phyloP scores from a whole-genome alignment of 2,797 vertebrate species.

The Columba guinea region DNA sequence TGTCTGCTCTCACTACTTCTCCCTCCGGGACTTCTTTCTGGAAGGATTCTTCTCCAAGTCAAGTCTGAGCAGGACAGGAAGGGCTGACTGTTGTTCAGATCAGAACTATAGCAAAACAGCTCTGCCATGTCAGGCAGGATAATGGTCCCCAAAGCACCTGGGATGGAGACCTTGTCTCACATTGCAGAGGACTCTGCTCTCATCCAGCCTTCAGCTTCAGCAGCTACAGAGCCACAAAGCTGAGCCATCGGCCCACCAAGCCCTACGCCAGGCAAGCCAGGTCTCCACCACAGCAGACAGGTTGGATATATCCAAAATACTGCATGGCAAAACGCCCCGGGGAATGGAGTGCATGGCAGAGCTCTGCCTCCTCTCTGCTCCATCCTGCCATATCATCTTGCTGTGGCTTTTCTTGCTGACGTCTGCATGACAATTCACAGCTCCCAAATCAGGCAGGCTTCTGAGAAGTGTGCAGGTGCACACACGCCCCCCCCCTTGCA shows the following conservation, averaged over 20 bases:
- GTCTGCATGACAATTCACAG: background rate
- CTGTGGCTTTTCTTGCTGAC: background rate
- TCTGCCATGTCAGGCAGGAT: background rate
- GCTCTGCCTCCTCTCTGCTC: background rate
- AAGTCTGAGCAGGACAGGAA: background rate
- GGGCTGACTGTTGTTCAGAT: background rate
- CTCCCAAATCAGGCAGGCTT: background rate
- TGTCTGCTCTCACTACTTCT: background rate
- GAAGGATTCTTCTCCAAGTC: background rate
- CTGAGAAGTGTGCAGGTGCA: background rate
- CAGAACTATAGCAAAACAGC: background rate
- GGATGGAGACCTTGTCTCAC: background rate
- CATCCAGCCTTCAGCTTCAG: background rate
- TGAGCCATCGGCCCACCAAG: background rate
- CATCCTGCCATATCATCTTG: background rate
- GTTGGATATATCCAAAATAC: background rate
- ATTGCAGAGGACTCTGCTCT: background rate
- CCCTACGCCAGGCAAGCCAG: background rate
- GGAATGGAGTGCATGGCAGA: background rate
- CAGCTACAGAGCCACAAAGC: background rate
- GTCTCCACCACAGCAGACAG: background rate
- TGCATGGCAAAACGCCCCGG: background rate
- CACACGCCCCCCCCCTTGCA: constrained; percentile 44
- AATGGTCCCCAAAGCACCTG: background rate
- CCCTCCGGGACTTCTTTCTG: background rate